Evolutionary conservation across 2,797 vertebrate genomes (phyloP).

Genomic region (Caiman crocodilus): DNA sequence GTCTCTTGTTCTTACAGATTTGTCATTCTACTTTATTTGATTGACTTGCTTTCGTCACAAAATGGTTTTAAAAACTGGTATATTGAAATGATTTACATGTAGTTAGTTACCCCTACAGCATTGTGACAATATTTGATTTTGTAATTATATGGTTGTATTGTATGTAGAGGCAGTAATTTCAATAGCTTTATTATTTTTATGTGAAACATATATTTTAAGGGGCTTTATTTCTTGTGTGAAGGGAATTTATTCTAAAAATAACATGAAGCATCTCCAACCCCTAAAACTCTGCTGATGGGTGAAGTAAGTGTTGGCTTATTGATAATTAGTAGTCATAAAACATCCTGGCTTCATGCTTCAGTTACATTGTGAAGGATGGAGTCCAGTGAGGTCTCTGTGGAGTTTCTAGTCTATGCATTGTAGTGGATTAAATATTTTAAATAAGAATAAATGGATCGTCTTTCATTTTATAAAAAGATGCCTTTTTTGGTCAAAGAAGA

Average conservation of each 20-base stretch:
- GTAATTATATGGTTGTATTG: background rate
- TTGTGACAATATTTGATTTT: background rate
- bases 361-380: background rate
- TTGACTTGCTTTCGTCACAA: background rate
- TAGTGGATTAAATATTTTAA: background rate
- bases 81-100: background rate
- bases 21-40: background rate
- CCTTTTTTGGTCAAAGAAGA: background rate
- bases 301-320: background rate
- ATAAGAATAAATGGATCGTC: background rate
- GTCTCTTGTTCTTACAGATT: background rate
- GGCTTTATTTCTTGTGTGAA: background rate
- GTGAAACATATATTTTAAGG: background rate
- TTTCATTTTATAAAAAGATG: background rate
- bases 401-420: background rate
- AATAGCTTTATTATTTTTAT: background rate
- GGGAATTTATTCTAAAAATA: background rate
- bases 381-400: background rate
- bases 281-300: background rate
- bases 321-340: background rate
- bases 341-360: background rate
- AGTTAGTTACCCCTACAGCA: background rate
- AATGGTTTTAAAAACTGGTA: background rate
- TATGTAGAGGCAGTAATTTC: background rate
- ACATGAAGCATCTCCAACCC: background rate